Conservation (phyloP, 2,797 vertebrate species). For the Thripadectes ignobilis region DNA sequence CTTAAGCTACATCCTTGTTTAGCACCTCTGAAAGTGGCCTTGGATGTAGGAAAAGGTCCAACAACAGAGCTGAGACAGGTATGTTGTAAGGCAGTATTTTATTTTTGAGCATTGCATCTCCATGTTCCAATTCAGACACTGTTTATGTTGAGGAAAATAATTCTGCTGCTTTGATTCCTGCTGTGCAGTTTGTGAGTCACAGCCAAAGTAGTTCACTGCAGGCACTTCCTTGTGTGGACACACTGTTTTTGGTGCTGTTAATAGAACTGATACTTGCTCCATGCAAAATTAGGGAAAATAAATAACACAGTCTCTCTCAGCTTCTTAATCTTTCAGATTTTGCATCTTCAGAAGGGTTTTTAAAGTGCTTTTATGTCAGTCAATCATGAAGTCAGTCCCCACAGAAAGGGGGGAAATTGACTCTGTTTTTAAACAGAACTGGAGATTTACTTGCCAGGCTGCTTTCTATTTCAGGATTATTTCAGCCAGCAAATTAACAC, state of each 20-base stretch:
- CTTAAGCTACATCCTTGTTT: constrained; percentile 93
- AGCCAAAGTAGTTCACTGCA: background rate
- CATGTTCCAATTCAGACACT: background rate
- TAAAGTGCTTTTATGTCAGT: background rate
- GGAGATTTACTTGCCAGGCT: background rate
- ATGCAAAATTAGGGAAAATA: background rate
- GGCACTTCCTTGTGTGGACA: background rate
- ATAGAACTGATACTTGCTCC: background rate
- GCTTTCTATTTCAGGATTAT: background rate
- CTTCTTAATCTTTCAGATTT: background rate
- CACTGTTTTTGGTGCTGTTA: background rate
- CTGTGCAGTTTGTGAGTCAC: background rate
- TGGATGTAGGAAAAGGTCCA: constrained; percentile 87
- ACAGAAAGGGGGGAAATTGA: background rate
- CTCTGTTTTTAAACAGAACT: background rate
- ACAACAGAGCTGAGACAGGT: constrained; percentile 90
- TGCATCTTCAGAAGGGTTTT: background rate
- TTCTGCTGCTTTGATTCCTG: background rate
- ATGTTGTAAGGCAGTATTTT: constrained; percentile 10
- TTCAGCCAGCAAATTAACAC: background rate
- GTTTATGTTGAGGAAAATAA: background rate
- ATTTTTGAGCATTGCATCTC: background rate
- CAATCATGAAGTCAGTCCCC: background rate
- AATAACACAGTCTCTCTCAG: background rate
- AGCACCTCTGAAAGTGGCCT: constrained; percentile 91